Evolutionary conservation across 2,797 vertebrate genomes (phyloP).

Genomic region (Gallinago solitaria): DNA sequence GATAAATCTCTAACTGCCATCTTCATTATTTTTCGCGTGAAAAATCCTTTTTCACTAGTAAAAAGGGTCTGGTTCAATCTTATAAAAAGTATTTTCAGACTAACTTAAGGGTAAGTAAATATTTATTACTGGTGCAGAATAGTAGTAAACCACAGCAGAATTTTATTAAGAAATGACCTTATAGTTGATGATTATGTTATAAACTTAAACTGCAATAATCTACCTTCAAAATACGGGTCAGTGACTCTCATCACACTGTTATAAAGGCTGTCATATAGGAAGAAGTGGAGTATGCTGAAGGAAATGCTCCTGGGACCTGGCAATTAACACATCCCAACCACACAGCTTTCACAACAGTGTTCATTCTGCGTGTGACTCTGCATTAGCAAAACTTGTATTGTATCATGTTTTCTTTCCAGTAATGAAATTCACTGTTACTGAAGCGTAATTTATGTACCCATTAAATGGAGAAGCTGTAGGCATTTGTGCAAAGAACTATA

Average conservation of each 20-base stretch:
- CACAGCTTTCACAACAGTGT: neutral
- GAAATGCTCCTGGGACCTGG: neutral
- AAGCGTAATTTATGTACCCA: neutral
- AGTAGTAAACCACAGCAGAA: neutral
- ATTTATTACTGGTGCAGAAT: neutral
- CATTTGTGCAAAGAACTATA: neutral
- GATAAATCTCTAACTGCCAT: neutral
- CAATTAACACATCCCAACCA: conserved; percentile 11
- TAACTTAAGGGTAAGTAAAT: neutral
- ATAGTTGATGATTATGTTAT: neutral
- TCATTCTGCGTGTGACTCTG: neutral
- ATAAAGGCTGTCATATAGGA: neutral
- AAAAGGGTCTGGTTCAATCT: neutral
- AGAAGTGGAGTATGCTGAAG: neutral
- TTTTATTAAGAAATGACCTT: neutral
- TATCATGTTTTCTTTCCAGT: neutral
- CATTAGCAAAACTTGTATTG: neutral
- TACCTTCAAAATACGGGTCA: neutral
- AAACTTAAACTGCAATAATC: neutral
- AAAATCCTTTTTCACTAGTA: neutral
- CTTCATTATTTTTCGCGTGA: conserved; percentile 5
- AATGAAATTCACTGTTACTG: neutral
- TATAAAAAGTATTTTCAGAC: neutral
- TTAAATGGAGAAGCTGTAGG: neutral
- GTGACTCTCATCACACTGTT: neutral